phyloP scores from a whole-genome alignment of 2,888 invertebrate species.

The Trachelus troglodyta region DNA sequence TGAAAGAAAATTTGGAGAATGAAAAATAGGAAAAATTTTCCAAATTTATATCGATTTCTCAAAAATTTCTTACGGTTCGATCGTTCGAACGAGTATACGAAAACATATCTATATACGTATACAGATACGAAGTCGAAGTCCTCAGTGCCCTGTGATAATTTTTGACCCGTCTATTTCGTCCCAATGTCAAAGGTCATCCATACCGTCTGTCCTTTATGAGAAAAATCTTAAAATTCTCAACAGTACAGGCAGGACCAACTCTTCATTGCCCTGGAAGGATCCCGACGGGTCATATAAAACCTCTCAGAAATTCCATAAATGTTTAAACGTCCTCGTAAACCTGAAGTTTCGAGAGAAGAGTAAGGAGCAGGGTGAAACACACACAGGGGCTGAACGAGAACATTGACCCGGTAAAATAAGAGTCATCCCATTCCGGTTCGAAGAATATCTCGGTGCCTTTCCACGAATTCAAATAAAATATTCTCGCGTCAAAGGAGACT shows the following conservation, averaged over 20 bases:
- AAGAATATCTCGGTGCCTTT: neutral
- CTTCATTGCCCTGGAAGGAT: conserved; percentile 25
- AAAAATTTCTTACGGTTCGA: neutral
- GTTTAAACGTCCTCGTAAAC: conserved; percentile 46
- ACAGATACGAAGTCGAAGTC: no score
- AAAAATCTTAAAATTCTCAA: neutral
- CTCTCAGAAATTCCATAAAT: conserved; percentile 57
- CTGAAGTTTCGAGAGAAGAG: conserved; percentile 34
- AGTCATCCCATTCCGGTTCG: neutral
- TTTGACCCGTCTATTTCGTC: neutral
- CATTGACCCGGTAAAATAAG: conserved; percentile 1
- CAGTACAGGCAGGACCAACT: neutral
- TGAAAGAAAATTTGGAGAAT: no score
- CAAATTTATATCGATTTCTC: no score
- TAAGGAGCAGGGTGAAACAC: neutral
- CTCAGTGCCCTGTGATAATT: neutral
- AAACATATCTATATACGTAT: no score
- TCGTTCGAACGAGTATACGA: accelerated
- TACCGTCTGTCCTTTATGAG: conserved; percentile 44
- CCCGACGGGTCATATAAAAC: conserved; percentile 28
- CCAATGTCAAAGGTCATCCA: conserved; percentile 25
- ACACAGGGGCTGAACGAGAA: neutral
- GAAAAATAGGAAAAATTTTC: no score
- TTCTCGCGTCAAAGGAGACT: neutral
- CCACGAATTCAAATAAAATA: neutral